phyloP scores from a whole-genome alignment of 2,113 vertebrate species.

The Cyprinus carpio region DNA sequence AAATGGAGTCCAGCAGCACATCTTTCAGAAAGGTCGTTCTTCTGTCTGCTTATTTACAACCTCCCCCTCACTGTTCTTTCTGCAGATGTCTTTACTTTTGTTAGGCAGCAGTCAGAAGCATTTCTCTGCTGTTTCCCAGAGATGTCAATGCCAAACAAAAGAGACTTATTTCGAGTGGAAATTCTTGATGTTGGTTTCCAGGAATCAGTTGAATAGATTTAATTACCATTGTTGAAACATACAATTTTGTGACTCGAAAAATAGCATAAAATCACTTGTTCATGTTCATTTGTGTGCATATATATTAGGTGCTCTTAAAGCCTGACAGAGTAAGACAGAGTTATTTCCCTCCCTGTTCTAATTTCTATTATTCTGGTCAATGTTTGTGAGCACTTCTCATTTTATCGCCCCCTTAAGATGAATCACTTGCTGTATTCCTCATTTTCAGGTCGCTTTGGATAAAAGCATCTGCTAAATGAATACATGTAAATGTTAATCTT shows the following conservation, averaged over 20 bases:
- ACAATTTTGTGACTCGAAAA: not conserved
- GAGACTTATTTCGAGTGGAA: conserved; percentile 33
- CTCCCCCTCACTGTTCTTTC: conserved; percentile 30
- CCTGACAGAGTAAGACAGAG: not conserved
- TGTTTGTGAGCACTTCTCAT: not conserved
- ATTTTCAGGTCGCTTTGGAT: not conserved
- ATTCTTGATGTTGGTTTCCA: conserved; percentile 5
- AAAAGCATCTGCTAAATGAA: too few species aligned
- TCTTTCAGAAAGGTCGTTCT: not conserved
- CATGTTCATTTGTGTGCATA: not conserved
- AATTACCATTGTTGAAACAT: conserved; percentile 1
- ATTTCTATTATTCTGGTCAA: not conserved
- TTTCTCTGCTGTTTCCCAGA: conserved; percentile 24
- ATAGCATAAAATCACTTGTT: not conserved
- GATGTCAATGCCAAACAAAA: not conserved
- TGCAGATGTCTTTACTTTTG: conserved; percentile 49
- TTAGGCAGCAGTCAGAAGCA: conserved; percentile 32
- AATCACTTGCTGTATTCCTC: not conserved
- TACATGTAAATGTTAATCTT: not conserved
- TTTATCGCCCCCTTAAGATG: not conserved
- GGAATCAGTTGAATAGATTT: conserved; percentile 24
- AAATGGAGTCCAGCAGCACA: not conserved
- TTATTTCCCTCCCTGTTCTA: not conserved
- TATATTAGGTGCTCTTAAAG: not conserved
- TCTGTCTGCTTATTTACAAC: not conserved